Base-by-base conservation (phyloP, 2,113 vertebrate genomes). In the Antechinus stuartii region DNA sequence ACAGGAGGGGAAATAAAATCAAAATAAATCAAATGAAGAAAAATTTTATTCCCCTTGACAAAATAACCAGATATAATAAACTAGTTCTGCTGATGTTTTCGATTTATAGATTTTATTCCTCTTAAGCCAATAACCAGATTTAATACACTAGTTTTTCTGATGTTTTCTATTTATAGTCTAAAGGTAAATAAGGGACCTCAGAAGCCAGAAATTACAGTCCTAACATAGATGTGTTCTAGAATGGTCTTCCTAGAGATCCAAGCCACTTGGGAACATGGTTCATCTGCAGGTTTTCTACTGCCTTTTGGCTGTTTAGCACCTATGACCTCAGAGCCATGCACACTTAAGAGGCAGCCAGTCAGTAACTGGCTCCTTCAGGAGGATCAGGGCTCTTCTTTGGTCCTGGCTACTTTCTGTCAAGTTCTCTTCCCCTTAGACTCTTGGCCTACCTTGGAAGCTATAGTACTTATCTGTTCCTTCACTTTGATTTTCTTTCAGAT, bases 141-240 rank as follows among this genome's bases (percentile, higher is more conserved):
- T 93, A 92, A 94, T 57, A 95, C 25, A 94, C 30, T 56, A 90
- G 55, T 91, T 50, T 76, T 92, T 97, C 90, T 93, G 57, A 76
- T 92, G 94, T 57, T 93, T 95, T 35, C 96, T 92, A n/a, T 84
- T 42, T n/a, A n/a, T 19, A 42, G 35, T 42, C 19, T 22, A 95
- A 96, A 92, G 47, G 14, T 90, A 94, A 93, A 84, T 84, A 95
- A 96, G 54, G 90, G 24, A 93, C n/a, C 7, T 23, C 54, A 91
- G 96, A 95, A 54, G 90, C 91, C 42, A 61, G 35, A 96, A 96
- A 96, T 94, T 90, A 92, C 54, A 91, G 94, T 93, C 92, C 93
- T 94, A 96, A 93, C 42, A 95, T n/a, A 93, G 91, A 92, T 93
- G 30, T 54, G 68, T 42, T 93, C 90, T 95, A 19, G 94, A 52